Evolutionary conservation across 1,140 invertebrate species (phyloP).

Genomic region (Bombus impatiens): DNA sequence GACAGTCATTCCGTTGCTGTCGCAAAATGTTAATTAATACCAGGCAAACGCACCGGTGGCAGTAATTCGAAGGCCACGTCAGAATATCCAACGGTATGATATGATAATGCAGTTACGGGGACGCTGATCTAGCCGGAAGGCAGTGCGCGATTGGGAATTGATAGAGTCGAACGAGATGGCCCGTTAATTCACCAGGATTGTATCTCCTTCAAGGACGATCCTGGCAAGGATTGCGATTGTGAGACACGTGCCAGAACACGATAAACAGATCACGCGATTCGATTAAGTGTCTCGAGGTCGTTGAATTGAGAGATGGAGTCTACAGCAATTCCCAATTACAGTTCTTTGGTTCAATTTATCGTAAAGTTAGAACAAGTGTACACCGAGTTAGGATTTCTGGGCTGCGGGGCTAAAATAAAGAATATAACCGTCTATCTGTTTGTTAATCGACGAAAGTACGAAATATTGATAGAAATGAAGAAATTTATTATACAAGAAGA

Average conservation of each 20-base stretch:
- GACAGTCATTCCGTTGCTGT: constrained; percentile 17
- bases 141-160: constrained; percentile 39
- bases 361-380: too few relatives aligned
- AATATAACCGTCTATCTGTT: too few relatives aligned
- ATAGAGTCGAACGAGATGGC: constrained; percentile 33
- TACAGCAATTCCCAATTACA: neutral
- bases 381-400: too few relatives aligned
- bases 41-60: constrained; percentile 65
- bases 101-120: constrained; percentile 69
- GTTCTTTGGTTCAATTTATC: neutral
- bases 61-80: constrained; percentile 68
- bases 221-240: too few relatives aligned
- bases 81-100: constrained; percentile 49
- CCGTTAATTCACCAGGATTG: constrained; percentile 48
- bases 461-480: too few relatives aligned
- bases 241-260: constrained; percentile 21
- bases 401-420: too few relatives aligned
- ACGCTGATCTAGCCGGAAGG: constrained; percentile 39
- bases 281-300: neutral
- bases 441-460: too few relatives aligned
- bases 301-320: neutral
- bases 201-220: neutral
- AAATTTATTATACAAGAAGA: too few relatives aligned
- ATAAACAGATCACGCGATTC: constrained; percentile 39
- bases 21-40: constrained; percentile 73